Conservation (phyloP, 2,113 vertebrate genomes). For the Thalassoma bifasciatum region DNA sequence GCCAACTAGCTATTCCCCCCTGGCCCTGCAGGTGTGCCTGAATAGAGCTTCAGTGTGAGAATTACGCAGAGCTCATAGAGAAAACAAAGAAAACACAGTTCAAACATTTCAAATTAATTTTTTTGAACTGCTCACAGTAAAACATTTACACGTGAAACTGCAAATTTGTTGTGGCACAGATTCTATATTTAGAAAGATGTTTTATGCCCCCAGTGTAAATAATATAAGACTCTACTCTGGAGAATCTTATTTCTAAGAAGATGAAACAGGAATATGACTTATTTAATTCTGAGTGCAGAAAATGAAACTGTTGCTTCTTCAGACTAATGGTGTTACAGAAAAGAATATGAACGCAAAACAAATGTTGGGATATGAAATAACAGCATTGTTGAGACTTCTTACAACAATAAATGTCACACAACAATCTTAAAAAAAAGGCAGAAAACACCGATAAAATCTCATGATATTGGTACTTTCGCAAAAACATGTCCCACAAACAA, state of each 20-base stretch:
- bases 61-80: background rate
- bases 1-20: background rate
- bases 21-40: conserved; percentile 11
- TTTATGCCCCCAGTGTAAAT: background rate
- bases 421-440: too few species aligned
- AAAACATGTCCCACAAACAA: too few species aligned
- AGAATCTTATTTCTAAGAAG: background rate
- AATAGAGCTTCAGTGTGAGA: background rate
- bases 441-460: too few species aligned
- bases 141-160: background rate
- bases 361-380: background rate
- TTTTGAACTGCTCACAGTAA: background rate
- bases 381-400: background rate
- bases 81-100: background rate
- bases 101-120: background rate
- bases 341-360: too few species aligned
- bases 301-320: too few species aligned
- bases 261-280: background rate
- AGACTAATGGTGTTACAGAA: too few species aligned
- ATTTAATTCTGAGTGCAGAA: too few species aligned
- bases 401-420: background rate
- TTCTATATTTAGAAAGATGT: background rate
- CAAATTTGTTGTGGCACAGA: background rate
- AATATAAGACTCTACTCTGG: background rate
- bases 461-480: too few species aligned